These are phyloP conservation scores for Sebastes glaucus DNA, from an alignment of 2,797 vertebrate genomes.

Conservation along the genomic window DNA sequence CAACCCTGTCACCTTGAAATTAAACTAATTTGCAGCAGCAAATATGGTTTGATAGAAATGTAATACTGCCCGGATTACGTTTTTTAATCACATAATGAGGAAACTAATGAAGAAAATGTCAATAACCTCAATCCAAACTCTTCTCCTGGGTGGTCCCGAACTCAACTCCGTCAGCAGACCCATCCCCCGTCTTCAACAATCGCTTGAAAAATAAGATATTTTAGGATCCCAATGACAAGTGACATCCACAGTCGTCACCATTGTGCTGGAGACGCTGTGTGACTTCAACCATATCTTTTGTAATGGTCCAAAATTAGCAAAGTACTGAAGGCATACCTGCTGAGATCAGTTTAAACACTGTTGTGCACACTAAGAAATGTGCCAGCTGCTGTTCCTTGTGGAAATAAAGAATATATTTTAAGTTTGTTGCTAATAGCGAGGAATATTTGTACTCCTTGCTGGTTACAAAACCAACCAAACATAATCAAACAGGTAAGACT, in stretches of 20 bases:
- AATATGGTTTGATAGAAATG: background rate
- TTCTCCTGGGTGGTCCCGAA: background rate
- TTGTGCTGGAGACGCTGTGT: background rate
- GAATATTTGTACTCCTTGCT: background rate
- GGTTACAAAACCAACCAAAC: background rate
- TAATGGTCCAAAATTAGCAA: background rate
- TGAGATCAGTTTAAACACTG: background rate
- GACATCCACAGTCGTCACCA: background rate
- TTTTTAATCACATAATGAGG: conserved; percentile 28
- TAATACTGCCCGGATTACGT: background rate
- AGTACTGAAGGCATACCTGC: background rate
- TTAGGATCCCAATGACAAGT: background rate
- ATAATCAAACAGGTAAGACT: background rate
- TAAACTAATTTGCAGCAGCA: background rate
- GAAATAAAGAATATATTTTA: background rate
- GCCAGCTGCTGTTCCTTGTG: background rate
- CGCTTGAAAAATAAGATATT: background rate
- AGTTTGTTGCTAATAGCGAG: background rate
- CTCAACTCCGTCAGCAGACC: background rate
- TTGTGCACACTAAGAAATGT: background rate
- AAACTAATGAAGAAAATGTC: conserved; percentile 27
- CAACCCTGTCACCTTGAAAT: background rate
- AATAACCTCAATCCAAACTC: background rate
- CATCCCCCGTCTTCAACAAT: background rate
- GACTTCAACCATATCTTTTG: background rate